phyloP scores from a whole-genome alignment of 1,140 invertebrate species.

The Wiebesia pumilae region DNA sequence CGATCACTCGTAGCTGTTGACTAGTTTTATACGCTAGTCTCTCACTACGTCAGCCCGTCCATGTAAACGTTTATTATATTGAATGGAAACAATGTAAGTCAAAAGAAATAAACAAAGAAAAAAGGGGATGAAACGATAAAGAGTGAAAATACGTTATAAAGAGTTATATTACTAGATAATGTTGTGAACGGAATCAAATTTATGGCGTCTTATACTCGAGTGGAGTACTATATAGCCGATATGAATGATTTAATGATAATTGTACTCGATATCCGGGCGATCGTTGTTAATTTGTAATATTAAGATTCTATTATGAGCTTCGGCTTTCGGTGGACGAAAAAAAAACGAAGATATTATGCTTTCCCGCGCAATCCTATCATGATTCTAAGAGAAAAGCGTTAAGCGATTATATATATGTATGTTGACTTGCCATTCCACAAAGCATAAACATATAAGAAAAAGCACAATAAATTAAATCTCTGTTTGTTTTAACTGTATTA shows the following conservation, averaged over 20 bases:
- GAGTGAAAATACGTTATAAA: not conserved
- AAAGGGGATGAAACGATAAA: not conserved
- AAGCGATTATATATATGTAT: constrained; percentile 44
- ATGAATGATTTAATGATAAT: constrained; percentile 12
- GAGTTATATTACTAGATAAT: constrained; percentile 15
- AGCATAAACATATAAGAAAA: constrained; percentile 55
- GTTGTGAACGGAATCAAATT: constrained; percentile 29
- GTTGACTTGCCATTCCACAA: constrained; percentile 59
- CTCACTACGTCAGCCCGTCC: constrained; percentile 71
- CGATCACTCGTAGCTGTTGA: constrained; percentile 62
- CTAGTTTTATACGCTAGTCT: constrained; percentile 68
- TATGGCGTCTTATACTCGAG: not conserved
- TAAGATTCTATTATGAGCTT: constrained; percentile 56
- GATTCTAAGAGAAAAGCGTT: constrained; percentile 45
- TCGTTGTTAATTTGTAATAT: constrained; percentile 49
- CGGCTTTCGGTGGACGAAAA: constrained; percentile 59
- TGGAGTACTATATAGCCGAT: constrained; percentile 19
- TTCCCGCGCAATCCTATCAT: constrained; percentile 47
- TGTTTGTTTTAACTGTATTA: constrained; percentile 33
- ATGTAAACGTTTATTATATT: constrained; percentile 52
- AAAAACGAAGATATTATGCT: constrained; percentile 53
- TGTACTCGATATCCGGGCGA: constrained; percentile 26
- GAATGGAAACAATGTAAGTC: constrained; percentile 8
- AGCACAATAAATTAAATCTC: constrained; percentile 56
- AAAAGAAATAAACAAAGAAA: not conserved